Conservation (phyloP, 35 echinoderm and acorn worm species). For the Stichopus chloronotus region DNA sequence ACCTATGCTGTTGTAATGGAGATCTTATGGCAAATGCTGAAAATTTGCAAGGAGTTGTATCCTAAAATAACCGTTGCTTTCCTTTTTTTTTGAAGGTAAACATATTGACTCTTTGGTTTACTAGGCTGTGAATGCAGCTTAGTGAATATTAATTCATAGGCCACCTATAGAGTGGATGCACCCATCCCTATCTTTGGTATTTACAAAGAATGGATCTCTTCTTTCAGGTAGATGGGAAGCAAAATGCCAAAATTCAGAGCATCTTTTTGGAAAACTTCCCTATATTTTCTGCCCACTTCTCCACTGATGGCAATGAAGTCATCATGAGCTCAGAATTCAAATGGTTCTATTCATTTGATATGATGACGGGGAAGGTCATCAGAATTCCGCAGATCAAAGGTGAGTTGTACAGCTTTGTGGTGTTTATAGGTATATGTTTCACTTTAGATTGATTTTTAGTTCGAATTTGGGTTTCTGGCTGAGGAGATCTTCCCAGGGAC, state of each 20-base stretch:
- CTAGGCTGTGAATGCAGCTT: too few relatives aligned
- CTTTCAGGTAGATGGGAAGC: constrained; percentile 85
- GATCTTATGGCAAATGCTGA: too few relatives aligned
- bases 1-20: too few relatives aligned
- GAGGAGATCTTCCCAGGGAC: too few relatives aligned
- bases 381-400: constrained; percentile 81
- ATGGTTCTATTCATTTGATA: constrained; percentile 92
- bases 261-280: constrained; percentile 88
- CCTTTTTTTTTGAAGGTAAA: too few relatives aligned
- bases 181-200: too few relatives aligned
- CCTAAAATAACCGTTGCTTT: too few relatives aligned
- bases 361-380: constrained; percentile 94
- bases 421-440: neutral
- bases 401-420: constrained; percentile 9
- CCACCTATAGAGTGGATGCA: too few relatives aligned
- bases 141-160: too few relatives aligned
- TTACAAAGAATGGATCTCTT: neutral
- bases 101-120: too few relatives aligned
- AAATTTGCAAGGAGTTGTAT: too few relatives aligned
- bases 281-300: constrained; percentile 81
- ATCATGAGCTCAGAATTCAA: constrained; percentile 72
- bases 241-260: constrained; percentile 91
- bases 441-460: neutral
- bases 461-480: too few relatives aligned
- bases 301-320: constrained; percentile 83